These are phyloP conservation scores for Trachurus trachurus DNA, from an alignment of 2,797 vertebrate genomes.

Conservation along the genomic window DNA sequence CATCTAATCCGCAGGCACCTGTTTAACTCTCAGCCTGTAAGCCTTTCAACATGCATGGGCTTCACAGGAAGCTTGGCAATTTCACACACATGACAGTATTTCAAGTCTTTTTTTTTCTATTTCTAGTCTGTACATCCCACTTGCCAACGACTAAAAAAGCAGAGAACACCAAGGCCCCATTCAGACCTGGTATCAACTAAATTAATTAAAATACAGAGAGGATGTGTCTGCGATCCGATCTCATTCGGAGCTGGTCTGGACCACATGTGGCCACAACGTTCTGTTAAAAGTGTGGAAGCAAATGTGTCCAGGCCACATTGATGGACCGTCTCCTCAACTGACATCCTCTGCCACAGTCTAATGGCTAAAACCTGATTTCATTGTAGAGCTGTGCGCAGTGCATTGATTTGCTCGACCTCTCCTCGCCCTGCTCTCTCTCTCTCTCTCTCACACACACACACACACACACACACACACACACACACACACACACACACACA, in stretches of 20 bases:
- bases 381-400: neutral
- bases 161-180: neutral
- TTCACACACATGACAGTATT: conserved; percentile 15
- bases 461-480: too few species aligned
- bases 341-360: neutral
- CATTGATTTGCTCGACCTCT: neutral
- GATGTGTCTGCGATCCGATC: too few species aligned
- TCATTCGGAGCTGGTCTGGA: too few species aligned
- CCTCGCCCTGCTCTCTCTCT: neutral
- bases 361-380: neutral
- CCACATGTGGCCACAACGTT: too few species aligned
- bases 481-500: too few species aligned
- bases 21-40: conserved; percentile 6
- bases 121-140: conserved; percentile 2
- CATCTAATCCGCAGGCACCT: conserved; percentile 32
- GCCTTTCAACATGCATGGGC: conserved; percentile 5
- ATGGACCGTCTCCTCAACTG: neutral
- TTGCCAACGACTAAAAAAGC: neutral
- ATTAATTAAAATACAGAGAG: too few species aligned
- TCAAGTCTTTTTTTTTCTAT: conserved; percentile 9
- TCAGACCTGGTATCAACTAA: too few species aligned
- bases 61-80: conserved; percentile 22
- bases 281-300: neutral
- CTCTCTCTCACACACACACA: too few species aligned
- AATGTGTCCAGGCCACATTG: neutral